phyloP scores from a whole-genome alignment of 1,140 invertebrate genomes.

The Pogonomyrmex californicus region DNA sequence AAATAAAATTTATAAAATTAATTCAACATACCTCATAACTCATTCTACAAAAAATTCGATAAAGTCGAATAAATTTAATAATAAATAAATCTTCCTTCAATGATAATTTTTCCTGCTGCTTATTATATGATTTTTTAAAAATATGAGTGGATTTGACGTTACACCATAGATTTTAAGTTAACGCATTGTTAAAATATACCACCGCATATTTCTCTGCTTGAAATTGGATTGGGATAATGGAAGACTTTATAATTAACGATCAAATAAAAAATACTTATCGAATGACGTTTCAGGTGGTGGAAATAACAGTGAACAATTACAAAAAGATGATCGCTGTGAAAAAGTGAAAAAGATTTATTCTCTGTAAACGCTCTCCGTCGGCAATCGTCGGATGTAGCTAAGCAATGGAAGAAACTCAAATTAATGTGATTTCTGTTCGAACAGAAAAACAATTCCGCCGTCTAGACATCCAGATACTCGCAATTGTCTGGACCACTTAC shows the following conservation, averaged over 20 bases:
- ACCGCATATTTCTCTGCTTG: neutral
- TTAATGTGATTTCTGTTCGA: constrained; percentile 47
- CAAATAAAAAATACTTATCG: neutral
- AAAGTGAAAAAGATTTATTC: neutral
- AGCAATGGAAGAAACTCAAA: constrained; percentile 26
- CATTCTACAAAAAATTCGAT: neutral
- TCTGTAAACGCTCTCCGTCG: neutral
- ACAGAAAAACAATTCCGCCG: constrained; percentile 72
- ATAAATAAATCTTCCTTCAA: neutral
- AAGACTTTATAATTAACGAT: neutral
- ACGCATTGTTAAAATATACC: neutral
- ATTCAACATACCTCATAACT: neutral
- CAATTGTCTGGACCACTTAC: constrained; percentile 81
- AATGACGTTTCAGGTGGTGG: neutral
- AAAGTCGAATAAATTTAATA: neutral
- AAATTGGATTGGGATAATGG: neutral
- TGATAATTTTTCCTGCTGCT: neutral
- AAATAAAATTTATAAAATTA: neutral
- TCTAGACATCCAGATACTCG: constrained; percentile 84
- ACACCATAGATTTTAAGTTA: neutral
- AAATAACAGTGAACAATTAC: neutral
- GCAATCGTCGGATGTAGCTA: neutral
- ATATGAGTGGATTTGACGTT: neutral
- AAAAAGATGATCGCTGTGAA: neutral
- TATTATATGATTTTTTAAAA: neutral